Evolutionary conservation across 37 sponge, comb jelly and placozoan species (phyloP).

Genomic region (Eunapius fragilis): DNA sequence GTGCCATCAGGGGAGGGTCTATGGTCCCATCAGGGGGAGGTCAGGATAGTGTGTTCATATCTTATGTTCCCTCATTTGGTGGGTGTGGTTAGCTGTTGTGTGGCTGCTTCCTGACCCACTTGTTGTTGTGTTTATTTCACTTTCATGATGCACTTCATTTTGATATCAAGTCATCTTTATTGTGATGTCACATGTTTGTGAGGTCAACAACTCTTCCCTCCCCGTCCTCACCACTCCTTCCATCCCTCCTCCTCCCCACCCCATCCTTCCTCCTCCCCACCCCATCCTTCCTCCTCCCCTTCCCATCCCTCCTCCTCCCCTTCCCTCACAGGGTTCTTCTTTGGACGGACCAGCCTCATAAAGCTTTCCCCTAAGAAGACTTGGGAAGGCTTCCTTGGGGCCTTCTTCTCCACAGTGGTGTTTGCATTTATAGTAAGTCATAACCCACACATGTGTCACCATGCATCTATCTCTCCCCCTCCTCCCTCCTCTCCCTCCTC

Average conservation of each 20-base stretch:
- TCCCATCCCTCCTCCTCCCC: too few relatives aligned
- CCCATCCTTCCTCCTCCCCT: too few relatives aligned
- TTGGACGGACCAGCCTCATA: conserved; percentile 92
- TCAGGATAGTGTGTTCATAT: too few relatives aligned
- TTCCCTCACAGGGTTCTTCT: conserved; percentile 80
- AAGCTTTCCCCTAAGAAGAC: conserved; percentile 99
- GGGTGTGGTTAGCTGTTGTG: too few relatives aligned
- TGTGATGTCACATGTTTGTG: too few relatives aligned
- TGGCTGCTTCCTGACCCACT: too few relatives aligned
- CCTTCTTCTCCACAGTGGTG: conserved; percentile 76
- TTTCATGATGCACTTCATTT: too few relatives aligned
- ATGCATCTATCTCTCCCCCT: background rate
- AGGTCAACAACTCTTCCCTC: background rate
- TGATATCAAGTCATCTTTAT: too few relatives aligned
- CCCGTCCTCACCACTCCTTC: background rate
- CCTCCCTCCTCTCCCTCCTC: background rate
- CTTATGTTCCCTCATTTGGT: too few relatives aligned
- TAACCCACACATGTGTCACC: background rate
- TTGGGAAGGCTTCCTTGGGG: conserved; percentile 99
- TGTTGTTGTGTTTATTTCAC: too few relatives aligned
- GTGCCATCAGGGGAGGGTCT: too few relatives aligned
- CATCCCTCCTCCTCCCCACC: background rate
- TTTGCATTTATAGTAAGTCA: conserved; percentile 82
- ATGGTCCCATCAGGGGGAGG: too few relatives aligned
- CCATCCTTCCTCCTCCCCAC: background rate